Conservation (phyloP, 2,888 invertebrate genomes). For the Heteropelma amictum region DNA sequence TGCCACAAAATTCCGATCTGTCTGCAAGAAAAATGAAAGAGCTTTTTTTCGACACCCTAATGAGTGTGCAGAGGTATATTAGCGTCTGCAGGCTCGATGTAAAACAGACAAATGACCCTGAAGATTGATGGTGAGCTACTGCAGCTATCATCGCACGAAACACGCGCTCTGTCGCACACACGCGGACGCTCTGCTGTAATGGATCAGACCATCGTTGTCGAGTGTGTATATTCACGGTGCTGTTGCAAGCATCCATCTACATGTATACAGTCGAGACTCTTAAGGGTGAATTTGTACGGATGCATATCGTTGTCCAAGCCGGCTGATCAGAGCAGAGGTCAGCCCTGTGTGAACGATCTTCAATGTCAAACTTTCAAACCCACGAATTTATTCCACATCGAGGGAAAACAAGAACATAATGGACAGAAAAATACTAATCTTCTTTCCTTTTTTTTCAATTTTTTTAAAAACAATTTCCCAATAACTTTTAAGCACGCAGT, state of each 20-base stretch:
- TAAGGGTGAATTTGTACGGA: conserved; percentile 42
- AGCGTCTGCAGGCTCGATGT: too few species aligned
- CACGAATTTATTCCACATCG: too few species aligned
- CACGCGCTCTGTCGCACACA: neutral
- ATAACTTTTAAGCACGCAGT: too few species aligned
- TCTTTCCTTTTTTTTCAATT: neutral
- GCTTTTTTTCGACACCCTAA: neutral
- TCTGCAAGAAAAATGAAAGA: too few species aligned
- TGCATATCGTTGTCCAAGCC: conserved; percentile 34
- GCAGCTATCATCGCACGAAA: neutral
- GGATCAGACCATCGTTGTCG: neutral
- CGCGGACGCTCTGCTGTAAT: neutral
- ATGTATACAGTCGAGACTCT: neutral
- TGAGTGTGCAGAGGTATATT: neutral
- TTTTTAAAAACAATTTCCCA: too few species aligned
- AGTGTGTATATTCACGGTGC: neutral
- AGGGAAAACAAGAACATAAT: too few species aligned
- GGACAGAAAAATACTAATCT: neutral
- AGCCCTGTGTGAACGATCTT: conserved; percentile 47
- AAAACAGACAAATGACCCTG: conserved; percentile 37
- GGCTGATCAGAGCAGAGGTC: conserved; percentile 46
- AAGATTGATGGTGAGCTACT: conserved; percentile 34
- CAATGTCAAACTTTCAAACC: conserved; percentile 47
- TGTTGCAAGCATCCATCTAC: neutral
- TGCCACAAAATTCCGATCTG: too few species aligned